A percentile compares a stretch with the other conserved stretches of the same genome.
phyloP scores from a whole-genome alignment of 1,140 invertebrate species.

The Drosophila neocordata region DNA sequence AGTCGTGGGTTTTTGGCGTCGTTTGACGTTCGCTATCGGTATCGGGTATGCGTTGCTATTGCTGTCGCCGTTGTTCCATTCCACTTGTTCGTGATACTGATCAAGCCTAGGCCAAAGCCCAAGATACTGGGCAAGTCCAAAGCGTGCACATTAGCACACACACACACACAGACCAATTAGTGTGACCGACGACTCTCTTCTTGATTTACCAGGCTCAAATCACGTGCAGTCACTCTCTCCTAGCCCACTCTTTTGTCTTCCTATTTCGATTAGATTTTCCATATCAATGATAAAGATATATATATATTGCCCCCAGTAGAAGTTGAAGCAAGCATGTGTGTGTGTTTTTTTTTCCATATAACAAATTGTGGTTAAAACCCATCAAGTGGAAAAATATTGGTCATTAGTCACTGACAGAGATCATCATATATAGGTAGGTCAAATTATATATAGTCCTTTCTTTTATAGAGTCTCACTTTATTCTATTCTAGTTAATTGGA shows the following conservation, averaged over 20 bases:
- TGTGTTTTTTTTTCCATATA: neutral
- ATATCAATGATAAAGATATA: slow-evolving; percentile 23
- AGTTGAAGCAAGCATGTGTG: too few relatives aligned
- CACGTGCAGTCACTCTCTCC: slow-evolving; percentile 27
- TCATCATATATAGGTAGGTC: too few relatives aligned
- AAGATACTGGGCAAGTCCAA: slow-evolving; percentile 15
- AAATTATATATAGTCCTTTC: too few relatives aligned
- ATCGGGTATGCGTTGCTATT: slow-evolving; percentile 1
- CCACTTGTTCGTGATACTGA: slow-evolving; percentile 9
- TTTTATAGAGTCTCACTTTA: too few relatives aligned
- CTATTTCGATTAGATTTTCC: slow-evolving; percentile 52
- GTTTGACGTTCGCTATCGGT: too few relatives aligned
- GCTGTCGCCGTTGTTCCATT: neutral
- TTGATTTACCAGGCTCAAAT: slow-evolving; percentile 28
- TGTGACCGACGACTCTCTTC: neutral
- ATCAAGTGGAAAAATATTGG: neutral
- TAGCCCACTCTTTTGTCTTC: slow-evolving; percentile 25
- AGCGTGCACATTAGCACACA: neutral
- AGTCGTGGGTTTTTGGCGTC: too few relatives aligned
- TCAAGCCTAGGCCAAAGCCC: slow-evolving; percentile 44
- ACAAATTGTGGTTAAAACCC: slow-evolving; percentile 14
- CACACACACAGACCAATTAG: too few relatives aligned
- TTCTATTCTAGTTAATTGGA: too few relatives aligned
- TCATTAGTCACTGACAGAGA: too few relatives aligned
- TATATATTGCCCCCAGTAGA: slow-evolving; percentile 1